Base-by-base conservation (phyloP, 2,113 vertebrate genomes). In the Callaeas wilsoni region DNA sequence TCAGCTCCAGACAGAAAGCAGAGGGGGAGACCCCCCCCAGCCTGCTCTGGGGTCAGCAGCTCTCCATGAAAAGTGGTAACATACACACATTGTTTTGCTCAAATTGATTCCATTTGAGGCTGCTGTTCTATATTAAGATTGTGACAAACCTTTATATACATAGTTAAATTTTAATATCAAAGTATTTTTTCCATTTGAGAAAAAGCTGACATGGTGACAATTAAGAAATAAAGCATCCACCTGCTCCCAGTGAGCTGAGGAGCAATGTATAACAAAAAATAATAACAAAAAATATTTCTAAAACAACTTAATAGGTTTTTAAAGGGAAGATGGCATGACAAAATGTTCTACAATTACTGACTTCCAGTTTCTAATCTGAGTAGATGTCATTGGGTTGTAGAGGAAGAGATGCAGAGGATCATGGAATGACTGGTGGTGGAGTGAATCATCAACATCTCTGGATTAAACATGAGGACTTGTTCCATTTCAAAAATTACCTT, bases 261-360 rank as follows among this genome's bases (percentile, higher is more conserved):
- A 62, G 21, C 7, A 79, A 84, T 0, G 0, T 2, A 10, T 4
- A 75, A 68, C 13, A 60, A 90, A 75, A 37, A 59, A 23, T 6
- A 57, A 27, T 8, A 57, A 39, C 2, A 11, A 39, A 32, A 60
- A 59, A 27, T 10, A 44, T 16, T 77, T 67, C 27, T 47, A 42
- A 44, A 25, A 37, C 12, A 39, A 44, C n/a, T 39, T 30, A 30
- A 7, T 39, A 41, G 18, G 10, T 33, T 71, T 74, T 55, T 19
- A 39, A 71, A 75, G 18, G 23, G 33, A 84, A 79, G 10, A 26
- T 5, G 41, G 37, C 26, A 41, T 7, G 20, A 64, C 11, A 59
- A 85, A 55, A 41, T 0, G 5, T n/a, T 19, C 84, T 33, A 37
- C 41, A 50, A 5, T 33, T 37, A 35, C 1, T 32, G 32, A 17